A percentile compares a stretch with the other conserved stretches of the same genome.
Conservation (phyloP, 1,140 invertebrate species). For the Pseudomyrmex cubaensis region DNA sequence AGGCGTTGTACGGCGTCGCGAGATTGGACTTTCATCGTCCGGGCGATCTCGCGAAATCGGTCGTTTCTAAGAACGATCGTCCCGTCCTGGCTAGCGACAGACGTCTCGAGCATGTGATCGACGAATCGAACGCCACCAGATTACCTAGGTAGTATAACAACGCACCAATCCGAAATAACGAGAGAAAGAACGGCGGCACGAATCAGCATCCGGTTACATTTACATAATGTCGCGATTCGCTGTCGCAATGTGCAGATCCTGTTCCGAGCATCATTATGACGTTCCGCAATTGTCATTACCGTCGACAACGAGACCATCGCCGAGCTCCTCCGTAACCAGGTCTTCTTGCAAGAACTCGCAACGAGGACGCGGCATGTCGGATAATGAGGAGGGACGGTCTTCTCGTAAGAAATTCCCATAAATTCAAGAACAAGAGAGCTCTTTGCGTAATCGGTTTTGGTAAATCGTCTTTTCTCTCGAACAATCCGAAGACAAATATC, state of each 20-base stretch:
- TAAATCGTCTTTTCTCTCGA: slow-evolving; percentile 1
- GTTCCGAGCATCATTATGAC: slow-evolving; percentile 93
- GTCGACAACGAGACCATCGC: slow-evolving; percentile 86
- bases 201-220: slow-evolving; percentile 58
- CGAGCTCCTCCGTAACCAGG: slow-evolving; percentile 82
- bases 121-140: slow-evolving; percentile 66
- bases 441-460: slow-evolving; percentile 54
- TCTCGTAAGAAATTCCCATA: slow-evolving; percentile 66
- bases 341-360: slow-evolving; percentile 87
- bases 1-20: slow-evolving; percentile 92
- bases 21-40: slow-evolving; percentile 91
- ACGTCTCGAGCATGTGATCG: slow-evolving; percentile 68
- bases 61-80: slow-evolving; percentile 85
- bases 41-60: slow-evolving; percentile 91
- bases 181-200: background rate
- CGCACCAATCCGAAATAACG: slow-evolving; percentile 22
- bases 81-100: slow-evolving; percentile 63
- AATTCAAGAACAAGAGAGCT: slow-evolving; percentile 87
- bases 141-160: slow-evolving; percentile 70
- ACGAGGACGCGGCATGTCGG: slow-evolving; percentile 65
- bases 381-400: slow-evolving; percentile 71
- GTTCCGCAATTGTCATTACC: slow-evolving; percentile 91
- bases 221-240: slow-evolving; percentile 86
- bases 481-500: slow-evolving; percentile 2
- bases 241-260: slow-evolving; percentile 86